These are phyloP conservation scores for Drosophila paramelanica DNA, from an alignment of 2,888 invertebrate genomes.

Conservation along the genomic window DNA sequence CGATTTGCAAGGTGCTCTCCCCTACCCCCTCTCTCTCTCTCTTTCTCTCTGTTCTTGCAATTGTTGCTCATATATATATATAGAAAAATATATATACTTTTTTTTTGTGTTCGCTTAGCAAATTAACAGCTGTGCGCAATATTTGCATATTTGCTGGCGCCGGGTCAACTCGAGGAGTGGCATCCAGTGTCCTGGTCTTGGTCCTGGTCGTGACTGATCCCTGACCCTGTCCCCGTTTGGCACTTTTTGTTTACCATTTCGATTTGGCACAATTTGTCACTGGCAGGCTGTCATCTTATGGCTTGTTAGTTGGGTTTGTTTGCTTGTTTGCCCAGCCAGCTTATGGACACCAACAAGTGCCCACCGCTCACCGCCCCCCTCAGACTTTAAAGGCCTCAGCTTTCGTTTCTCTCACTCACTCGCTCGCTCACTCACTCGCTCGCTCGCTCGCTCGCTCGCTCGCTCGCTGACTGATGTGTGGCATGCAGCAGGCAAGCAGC, in stretches of 20 bases:
- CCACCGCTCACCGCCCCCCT: conserved; percentile 8
- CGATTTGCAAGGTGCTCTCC: conserved; percentile 46
- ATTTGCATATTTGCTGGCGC: conserved; percentile 69
- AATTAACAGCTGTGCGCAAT: conserved; percentile 75
- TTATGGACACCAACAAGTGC: conserved; percentile 80
- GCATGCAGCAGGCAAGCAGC: conserved; percentile 26
- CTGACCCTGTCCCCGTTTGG: conserved; percentile 23
- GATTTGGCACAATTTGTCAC: conserved; percentile 81
- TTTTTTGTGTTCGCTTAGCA: conserved; percentile 56
- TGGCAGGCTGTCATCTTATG: conserved; percentile 80
- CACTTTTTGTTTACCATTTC: conserved; percentile 78
- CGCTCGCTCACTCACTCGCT: too few relatives aligned
- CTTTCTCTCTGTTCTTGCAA: conserved; percentile 25
- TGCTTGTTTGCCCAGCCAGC: conserved; percentile 78
- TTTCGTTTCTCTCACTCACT: conserved; percentile 4
- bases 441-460: too few relatives aligned
- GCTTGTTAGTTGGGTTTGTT: conserved; percentile 81
- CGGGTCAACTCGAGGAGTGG: not conserved
- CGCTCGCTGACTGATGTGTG: conserved; percentile 67
- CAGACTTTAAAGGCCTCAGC: conserved; percentile 65
- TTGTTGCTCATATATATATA: conserved; percentile 62
- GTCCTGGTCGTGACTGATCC: conserved; percentile 18
- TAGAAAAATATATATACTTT: not conserved
- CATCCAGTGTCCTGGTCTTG: too few relatives aligned
- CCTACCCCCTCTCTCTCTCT: not conserved